Conservation (phyloP, 2,113 vertebrate genomes). For the Amia ocellicauda region DNA sequence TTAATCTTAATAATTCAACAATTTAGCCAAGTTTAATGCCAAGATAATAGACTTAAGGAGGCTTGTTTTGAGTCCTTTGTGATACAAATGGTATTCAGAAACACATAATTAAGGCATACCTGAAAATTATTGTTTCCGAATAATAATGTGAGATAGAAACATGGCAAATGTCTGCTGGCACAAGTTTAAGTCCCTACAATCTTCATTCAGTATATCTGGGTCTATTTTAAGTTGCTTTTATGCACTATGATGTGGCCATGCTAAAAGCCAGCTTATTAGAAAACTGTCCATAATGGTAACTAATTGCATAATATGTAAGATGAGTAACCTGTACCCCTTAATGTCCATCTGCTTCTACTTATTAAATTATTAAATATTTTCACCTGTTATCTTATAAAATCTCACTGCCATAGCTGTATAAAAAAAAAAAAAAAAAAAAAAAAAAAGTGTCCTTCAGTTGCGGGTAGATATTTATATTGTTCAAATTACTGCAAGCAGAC, state of each 20-base stretch:
- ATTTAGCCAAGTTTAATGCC: background rate
- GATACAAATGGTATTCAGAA: slow-evolving; percentile 25
- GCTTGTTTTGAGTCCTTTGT: background rate
- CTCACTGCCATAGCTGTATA: slow-evolving; percentile 44
- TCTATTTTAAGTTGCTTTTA: slow-evolving; percentile 33
- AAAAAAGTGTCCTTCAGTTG: slow-evolving; percentile 21
- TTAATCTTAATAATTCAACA: background rate
- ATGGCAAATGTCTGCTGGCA: slow-evolving; percentile 48
- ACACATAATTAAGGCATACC: slow-evolving; percentile 51
- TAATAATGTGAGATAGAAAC: slow-evolving; percentile 47
- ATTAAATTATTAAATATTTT: slow-evolving; percentile 37
- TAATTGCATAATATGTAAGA: slow-evolving; percentile 49
- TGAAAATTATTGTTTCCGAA: slow-evolving; percentile 50
- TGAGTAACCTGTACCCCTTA: no score
- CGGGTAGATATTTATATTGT: slow-evolving; percentile 29
- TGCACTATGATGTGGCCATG: slow-evolving; percentile 20
- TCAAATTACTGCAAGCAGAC: background rate
- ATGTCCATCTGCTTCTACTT: no score
- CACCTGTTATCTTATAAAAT: slow-evolving; percentile 49
- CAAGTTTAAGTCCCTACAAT: slow-evolving; percentile 42
- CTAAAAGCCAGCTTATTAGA: slow-evolving; percentile 16
- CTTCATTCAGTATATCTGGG: slow-evolving; percentile 39
- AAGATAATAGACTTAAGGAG: slow-evolving; percentile 24
- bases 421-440: slow-evolving; percentile 33
- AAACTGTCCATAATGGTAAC: slow-evolving; percentile 40